A percentile compares a stretch with the other conserved stretches of the same genome.
These are phyloP conservation scores for Rhaphigaster nebulosa DNA, from an alignment of 2,888 invertebrate species.

Conservation along the genomic window DNA sequence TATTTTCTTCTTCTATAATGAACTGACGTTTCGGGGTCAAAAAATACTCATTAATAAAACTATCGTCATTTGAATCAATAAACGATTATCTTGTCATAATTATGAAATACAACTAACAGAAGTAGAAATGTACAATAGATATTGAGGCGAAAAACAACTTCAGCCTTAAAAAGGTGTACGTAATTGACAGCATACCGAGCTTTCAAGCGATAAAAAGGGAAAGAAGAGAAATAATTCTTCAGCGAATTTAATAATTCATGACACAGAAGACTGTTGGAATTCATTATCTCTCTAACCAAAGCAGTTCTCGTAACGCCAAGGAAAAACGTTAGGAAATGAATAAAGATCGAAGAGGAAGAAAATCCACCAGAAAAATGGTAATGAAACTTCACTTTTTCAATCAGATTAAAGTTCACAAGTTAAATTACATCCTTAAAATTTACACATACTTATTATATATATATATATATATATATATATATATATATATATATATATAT, in stretches of 20 bases:
- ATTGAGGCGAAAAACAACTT: too few relatives aligned
- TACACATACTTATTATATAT: too few relatives aligned
- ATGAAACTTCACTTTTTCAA: not conserved
- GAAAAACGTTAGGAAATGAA: not conserved
- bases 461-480: too few relatives aligned
- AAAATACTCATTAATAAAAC: too few relatives aligned
- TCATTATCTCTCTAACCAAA: not conserved
- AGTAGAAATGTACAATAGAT: too few relatives aligned
- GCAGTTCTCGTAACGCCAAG: not conserved
- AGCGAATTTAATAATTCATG: not conserved
- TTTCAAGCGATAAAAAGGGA: not conserved
- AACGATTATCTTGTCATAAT: too few relatives aligned
- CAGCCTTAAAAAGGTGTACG: not conserved
- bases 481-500: too few relatives aligned
- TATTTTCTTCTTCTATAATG: too few relatives aligned
- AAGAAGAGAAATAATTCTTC: not conserved
- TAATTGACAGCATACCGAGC: not conserved
- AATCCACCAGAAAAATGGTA: not conserved
- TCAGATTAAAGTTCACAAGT: not conserved
- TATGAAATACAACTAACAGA: too few relatives aligned
- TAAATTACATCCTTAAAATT: not conserved
- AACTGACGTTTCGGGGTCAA: too few relatives aligned
- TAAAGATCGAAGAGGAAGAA: conserved; percentile 2
- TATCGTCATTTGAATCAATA: too few relatives aligned
- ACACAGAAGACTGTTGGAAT: not conserved